A percentile compares a stretch with the other conserved stretches of the same genome.
These are phyloP conservation scores for Platyura marginata DNA, from an alignment of 1,140 invertebrate genomes.

Conservation along the genomic window DNA sequence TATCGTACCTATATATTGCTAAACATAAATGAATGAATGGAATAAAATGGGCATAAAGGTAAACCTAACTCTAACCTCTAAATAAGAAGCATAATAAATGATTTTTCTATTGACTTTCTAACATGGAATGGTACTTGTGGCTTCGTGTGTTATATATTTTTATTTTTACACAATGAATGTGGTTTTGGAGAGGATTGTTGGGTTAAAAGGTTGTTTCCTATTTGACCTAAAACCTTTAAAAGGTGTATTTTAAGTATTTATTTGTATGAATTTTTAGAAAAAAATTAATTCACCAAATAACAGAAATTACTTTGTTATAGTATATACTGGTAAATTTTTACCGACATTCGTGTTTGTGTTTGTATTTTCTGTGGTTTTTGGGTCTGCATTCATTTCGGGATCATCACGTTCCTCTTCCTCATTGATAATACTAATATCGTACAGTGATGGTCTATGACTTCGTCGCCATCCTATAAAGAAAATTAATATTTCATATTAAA, in stretches of 20 bases:
- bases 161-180: background rate
- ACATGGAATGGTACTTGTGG: background rate
- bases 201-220: too few relatives aligned
- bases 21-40: too few relatives aligned
- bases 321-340: background rate
- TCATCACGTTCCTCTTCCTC: slow-evolving; percentile 42
- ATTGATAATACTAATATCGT: slow-evolving; percentile 67
- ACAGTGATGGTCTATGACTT: slow-evolving; percentile 54
- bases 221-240: too few relatives aligned
- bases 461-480: slow-evolving; percentile 38
- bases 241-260: too few relatives aligned
- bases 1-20: too few relatives aligned
- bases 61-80: too few relatives aligned
- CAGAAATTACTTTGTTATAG: slow-evolving; percentile 4
- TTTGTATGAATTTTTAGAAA: too few relatives aligned
- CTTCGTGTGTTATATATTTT: background rate
- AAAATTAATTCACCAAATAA: too few relatives aligned
- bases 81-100: too few relatives aligned
- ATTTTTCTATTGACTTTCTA: too few relatives aligned
- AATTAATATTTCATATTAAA: background rate
- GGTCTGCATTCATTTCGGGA: slow-evolving; percentile 22
- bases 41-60: too few relatives aligned
- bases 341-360: background rate
- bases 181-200: too few relatives aligned
- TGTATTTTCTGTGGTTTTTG: slow-evolving; percentile 2